phyloP scores from a whole-genome alignment of 2,888 invertebrate genomes.

The Polymixis lichenea region DNA sequence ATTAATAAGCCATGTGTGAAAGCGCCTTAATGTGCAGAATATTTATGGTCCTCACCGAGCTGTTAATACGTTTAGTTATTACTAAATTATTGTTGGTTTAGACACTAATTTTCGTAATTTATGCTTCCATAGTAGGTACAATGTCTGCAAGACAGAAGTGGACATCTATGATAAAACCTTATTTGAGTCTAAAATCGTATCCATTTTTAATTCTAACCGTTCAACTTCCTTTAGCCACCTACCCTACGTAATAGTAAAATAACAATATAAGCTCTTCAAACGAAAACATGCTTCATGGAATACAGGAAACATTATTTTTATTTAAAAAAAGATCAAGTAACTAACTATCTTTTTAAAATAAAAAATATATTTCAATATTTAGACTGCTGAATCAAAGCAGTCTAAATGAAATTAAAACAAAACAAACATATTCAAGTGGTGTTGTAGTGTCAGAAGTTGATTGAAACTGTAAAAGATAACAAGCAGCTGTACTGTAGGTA shows the following conservation, averaged over 20 bases:
- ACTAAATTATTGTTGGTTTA: conserved; percentile 37
- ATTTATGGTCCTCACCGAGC: conserved; percentile 41
- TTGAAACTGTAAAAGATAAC: conserved; percentile 47
- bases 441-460: conserved; percentile 24
- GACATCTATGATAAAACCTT: background rate
- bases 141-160: background rate
- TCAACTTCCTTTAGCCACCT: background rate
- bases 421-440: conserved; percentile 7
- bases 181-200: background rate
- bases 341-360: background rate
- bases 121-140: conserved; percentile 39
- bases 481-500: conserved; percentile 13
- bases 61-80: conserved; percentile 55
- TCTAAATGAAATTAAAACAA: background rate
- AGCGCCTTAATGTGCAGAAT: conserved; percentile 25
- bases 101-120: conserved; percentile 39
- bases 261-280: background rate
- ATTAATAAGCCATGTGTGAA: conserved; percentile 16
- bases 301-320: background rate
- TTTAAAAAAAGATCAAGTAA: background rate
- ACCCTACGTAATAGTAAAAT: background rate
- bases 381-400: too few species aligned
- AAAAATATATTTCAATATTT: too few species aligned
- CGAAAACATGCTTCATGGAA: background rate
- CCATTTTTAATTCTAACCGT: background rate